Evolutionary conservation across 2,113 vertebrate genomes (phyloP).

Genomic region (Ascaphus truei): DNA sequence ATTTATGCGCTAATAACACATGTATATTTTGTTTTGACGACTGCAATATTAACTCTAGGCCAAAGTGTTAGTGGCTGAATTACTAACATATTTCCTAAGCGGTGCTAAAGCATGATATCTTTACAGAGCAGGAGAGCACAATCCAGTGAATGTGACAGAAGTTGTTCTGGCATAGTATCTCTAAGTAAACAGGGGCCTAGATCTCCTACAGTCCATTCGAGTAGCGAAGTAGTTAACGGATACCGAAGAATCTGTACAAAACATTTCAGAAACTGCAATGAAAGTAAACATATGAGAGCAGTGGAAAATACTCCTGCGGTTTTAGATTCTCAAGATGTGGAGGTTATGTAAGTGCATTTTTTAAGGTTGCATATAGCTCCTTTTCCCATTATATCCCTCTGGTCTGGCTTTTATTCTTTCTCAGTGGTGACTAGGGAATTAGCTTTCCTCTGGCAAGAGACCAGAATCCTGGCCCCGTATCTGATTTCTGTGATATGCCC

Average conservation of each 20-base stretch:
- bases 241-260: not conserved
- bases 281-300: conserved; percentile 28
- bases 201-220: not conserved
- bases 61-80: too few relatives aligned
- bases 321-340: conserved; percentile 29
- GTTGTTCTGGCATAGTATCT: too few relatives aligned
- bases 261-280: not conserved
- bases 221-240: not conserved
- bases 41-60: too few relatives aligned
- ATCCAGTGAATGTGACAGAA: too few relatives aligned
- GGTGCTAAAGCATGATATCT: too few relatives aligned
- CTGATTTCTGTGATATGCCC: conserved; percentile 29
- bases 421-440: conserved; percentile 14
- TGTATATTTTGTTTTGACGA: too few relatives aligned
- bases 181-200: too few relatives aligned
- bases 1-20: too few relatives aligned
- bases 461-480: conserved; percentile 6
- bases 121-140: too few relatives aligned
- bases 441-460: conserved; percentile 10
- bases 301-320: conserved; percentile 27
- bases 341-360: conserved; percentile 35
- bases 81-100: too few relatives aligned
- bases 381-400: conserved; percentile 33
- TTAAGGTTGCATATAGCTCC: conserved; percentile 10
- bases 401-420: conserved; percentile 30